These are phyloP conservation scores for Pangasianodon gigas DNA, from an alignment of 2,113 vertebrate genomes.

Conservation along the genomic window DNA sequence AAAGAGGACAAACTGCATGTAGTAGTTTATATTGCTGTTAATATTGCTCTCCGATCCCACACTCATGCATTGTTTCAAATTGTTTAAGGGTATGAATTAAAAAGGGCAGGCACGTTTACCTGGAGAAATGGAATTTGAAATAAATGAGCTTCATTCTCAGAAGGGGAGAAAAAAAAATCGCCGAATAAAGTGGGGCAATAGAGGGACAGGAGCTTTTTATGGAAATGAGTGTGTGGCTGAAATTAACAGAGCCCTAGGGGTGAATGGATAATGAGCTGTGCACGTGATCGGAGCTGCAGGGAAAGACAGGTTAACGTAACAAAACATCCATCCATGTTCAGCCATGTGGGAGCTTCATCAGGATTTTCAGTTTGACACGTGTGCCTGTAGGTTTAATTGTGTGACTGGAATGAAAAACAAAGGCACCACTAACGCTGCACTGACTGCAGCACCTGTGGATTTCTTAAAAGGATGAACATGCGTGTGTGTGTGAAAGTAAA, in stretches of 20 bases:
- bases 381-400: constrained; percentile 51
- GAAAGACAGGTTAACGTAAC: constrained; percentile 63
- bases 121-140: constrained; percentile 58
- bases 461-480: not conserved
- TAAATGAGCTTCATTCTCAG: constrained; percentile 54
- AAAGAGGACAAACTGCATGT: constrained; percentile 46
- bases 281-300: constrained; percentile 56
- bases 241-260: constrained; percentile 63
- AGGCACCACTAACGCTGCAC: constrained; percentile 34
- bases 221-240: constrained; percentile 65
- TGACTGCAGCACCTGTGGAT: constrained; percentile 53
- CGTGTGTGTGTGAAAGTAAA: constrained; percentile 29
- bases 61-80: constrained; percentile 48
- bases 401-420: constrained; percentile 48
- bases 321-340: constrained; percentile 52
- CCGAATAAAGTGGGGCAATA: constrained; percentile 43
- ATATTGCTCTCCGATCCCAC: constrained; percentile 55
- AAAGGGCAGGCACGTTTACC: constrained; percentile 62
- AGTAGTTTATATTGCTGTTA: constrained; percentile 54
- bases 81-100: constrained; percentile 66
- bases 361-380: constrained; percentile 55
- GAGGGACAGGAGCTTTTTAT: constrained; percentile 59
- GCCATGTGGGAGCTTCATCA: constrained; percentile 51
- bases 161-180: constrained; percentile 52
- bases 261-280: constrained; percentile 64